Percentiles rank a stretch among this genome's conserved stretches.
These are phyloP conservation scores for Brachylomia viminalis DNA, from an alignment of 2,888 invertebrate species.

Conservation along the genomic window DNA sequence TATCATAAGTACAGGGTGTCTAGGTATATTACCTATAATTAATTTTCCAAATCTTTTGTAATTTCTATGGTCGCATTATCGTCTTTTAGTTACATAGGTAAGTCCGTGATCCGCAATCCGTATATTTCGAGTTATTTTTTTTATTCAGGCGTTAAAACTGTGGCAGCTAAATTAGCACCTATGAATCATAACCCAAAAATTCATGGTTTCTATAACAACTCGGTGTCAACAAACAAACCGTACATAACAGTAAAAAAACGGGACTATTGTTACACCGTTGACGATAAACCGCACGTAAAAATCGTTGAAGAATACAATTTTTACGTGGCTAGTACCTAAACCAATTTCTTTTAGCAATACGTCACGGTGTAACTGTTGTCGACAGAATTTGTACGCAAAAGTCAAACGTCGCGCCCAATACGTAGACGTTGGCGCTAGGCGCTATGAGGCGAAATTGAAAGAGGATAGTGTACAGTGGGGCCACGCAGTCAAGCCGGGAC, in stretches of 20 bases:
- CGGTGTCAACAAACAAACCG: constrained; percentile 68
- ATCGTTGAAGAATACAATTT: no score
- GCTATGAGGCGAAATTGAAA: constrained; percentile 45
- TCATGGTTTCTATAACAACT: constrained; percentile 67
- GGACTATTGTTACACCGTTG: constrained; percentile 14
- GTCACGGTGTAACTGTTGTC: constrained; percentile 42
- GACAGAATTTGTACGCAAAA: constrained; percentile 41
- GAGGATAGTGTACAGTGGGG: constrained; percentile 17
- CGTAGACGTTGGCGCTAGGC: constrained; percentile 12
- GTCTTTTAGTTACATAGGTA: background rate
- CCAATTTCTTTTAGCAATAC: constrained; percentile 40
- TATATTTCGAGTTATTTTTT: constrained; percentile 4
- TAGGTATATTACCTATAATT: background rate
- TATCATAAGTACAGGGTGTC: background rate
- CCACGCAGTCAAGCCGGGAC: constrained; percentile 19
- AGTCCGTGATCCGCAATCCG: background rate
- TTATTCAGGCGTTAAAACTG: constrained; percentile 29
- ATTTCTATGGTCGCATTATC: background rate
- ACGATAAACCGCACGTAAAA: background rate
- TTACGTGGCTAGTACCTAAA: constrained; percentile 3
- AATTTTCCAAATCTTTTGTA: background rate
- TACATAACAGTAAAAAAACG: constrained; percentile 23
- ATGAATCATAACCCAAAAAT: constrained; percentile 58
- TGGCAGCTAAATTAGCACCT: constrained; percentile 37
- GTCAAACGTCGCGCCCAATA: constrained; percentile 26